phyloP scores from a whole-genome alignment of 2,888 invertebrate genomes.

The Panopea generosa region DNA sequence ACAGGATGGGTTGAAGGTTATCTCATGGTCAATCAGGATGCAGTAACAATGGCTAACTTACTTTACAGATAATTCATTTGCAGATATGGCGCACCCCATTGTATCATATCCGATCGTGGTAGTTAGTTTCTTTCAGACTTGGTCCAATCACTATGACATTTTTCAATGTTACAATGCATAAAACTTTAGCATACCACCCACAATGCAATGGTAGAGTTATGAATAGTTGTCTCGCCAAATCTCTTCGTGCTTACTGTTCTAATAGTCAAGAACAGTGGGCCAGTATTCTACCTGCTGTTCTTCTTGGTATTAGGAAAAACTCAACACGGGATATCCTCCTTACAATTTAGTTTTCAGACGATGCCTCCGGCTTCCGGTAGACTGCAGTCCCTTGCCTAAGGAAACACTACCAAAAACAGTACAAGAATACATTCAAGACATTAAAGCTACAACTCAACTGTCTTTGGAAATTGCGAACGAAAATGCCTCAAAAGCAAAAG shows the following conservation, averaged over 20 bases:
- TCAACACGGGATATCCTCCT: too few relatives aligned
- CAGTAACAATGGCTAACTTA: slow-evolving; percentile 17
- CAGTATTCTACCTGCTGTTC: too few relatives aligned
- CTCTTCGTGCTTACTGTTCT: neutral
- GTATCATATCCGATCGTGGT: slow-evolving; percentile 34
- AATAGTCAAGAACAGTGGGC: too few relatives aligned
- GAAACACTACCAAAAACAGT: too few relatives aligned
- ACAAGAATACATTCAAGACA: too few relatives aligned
- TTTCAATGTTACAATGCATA: slow-evolving; percentile 26
- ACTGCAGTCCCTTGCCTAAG: too few relatives aligned
- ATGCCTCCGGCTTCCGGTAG: too few relatives aligned
- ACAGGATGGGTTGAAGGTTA: slow-evolving; percentile 36
- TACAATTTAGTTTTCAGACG: too few relatives aligned
- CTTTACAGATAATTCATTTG: slow-evolving; percentile 27
- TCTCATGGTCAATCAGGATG: slow-evolving; percentile 37
- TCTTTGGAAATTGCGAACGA: too few relatives aligned
- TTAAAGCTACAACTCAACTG: too few relatives aligned
- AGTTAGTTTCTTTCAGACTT: slow-evolving; percentile 25
- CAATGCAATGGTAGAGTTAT: slow-evolving; percentile 21
- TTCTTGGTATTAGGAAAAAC: too few relatives aligned
- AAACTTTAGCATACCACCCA: slow-evolving; percentile 36
- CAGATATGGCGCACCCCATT: slow-evolving; percentile 37
- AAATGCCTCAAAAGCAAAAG: too few relatives aligned
- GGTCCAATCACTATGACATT: slow-evolving; percentile 33
- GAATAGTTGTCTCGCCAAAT: slow-evolving; percentile 28